These are phyloP conservation scores for Synanthedon tipuliformis DNA, from an alignment of 2,888 invertebrate genomes.

Conservation along the genomic window DNA sequence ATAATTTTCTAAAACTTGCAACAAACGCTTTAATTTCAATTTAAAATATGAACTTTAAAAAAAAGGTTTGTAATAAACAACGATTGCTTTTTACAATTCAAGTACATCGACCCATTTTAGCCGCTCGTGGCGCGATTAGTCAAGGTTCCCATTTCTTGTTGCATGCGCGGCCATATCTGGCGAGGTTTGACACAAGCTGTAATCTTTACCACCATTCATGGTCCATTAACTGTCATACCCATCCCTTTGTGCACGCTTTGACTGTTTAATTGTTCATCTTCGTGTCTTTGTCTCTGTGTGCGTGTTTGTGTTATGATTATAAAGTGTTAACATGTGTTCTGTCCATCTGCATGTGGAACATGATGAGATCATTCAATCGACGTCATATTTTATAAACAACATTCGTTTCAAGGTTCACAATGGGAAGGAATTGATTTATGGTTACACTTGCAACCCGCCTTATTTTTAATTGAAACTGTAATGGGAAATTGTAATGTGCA, in stretches of 20 bases:
- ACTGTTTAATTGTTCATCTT: slow-evolving; percentile 36
- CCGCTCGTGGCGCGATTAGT: slow-evolving; percentile 49
- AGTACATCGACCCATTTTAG: slow-evolving; percentile 36
- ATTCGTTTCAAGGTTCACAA: neutral
- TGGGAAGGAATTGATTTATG: too few species aligned
- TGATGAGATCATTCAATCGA: neutral
- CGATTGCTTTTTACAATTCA: neutral
- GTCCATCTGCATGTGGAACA: neutral
- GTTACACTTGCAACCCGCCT: too few species aligned
- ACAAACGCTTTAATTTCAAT: too few species aligned
- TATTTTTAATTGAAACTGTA: too few species aligned
- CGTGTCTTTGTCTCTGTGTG: slow-evolving; percentile 5
- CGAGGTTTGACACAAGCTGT: slow-evolving; percentile 34
- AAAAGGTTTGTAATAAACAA: too few species aligned
- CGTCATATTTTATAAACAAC: neutral
- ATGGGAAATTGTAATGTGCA: too few species aligned
- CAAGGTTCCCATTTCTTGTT: slow-evolving; percentile 51
- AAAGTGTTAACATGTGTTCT: neutral
- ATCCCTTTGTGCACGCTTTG: slow-evolving; percentile 39
- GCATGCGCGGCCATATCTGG: slow-evolving; percentile 36
- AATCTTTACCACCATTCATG: slow-evolving; percentile 52
- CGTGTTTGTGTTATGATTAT: slow-evolving; percentile 5
- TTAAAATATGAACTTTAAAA: too few species aligned
- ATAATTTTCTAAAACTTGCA: too few species aligned
- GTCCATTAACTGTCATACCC: slow-evolving; percentile 47